Conservation (phyloP, 2,113 vertebrate genomes). For the Muscicapa adusta region DNA sequence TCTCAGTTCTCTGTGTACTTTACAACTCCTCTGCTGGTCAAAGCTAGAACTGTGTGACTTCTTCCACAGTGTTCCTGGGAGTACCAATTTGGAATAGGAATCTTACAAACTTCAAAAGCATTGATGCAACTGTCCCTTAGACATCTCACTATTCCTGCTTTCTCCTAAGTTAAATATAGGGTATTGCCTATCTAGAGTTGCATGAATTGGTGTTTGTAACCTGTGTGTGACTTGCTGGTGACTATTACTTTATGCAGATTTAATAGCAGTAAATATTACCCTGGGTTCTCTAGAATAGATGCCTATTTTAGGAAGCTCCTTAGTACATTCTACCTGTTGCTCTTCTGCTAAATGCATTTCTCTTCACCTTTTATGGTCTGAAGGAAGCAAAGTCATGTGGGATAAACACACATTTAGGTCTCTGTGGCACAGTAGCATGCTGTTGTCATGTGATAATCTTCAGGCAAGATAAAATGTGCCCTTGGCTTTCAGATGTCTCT, state of each 20-base stretch:
- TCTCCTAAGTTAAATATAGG: not conserved
- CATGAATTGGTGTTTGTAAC: not conserved
- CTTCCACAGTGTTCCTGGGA: not conserved
- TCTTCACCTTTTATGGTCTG: not conserved
- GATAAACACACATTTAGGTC: not conserved
- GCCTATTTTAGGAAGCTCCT: not conserved
- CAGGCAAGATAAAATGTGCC: not conserved
- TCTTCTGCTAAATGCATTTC: not conserved
- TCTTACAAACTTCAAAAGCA: not conserved
- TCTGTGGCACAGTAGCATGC: not conserved
- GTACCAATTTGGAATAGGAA: not conserved
- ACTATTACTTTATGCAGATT: not conserved
- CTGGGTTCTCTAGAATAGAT: not conserved
- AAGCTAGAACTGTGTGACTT: not conserved
- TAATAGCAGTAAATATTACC: not conserved
- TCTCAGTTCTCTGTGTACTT: not conserved
- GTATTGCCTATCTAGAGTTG: not conserved
- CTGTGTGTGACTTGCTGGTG: not conserved
- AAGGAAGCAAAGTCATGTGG: constrained; percentile 17
- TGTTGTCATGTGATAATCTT: constrained; percentile 24
- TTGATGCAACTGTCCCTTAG: not conserved
- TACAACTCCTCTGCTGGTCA: not conserved
- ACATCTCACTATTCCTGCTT: not conserved
- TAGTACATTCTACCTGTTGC: not conserved
- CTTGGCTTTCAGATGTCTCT: not conserved